Evolutionary conservation across 2,113 vertebrate genomes (phyloP).

Genomic region (Stigmatopora argus): DNA sequence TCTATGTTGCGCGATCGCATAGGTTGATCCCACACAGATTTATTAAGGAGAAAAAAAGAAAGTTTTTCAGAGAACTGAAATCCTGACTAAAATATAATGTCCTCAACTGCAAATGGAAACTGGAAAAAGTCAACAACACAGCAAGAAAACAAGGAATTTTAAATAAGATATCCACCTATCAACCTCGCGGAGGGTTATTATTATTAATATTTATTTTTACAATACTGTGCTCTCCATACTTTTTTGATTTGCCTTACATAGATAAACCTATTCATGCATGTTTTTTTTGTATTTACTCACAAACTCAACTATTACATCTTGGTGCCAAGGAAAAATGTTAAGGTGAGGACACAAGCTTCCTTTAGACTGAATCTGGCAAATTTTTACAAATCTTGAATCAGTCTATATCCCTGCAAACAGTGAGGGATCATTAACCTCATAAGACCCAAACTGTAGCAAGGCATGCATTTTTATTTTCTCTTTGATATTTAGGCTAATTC

Average conservation of each 20-base stretch:
- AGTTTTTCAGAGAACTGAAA: constrained; percentile 1
- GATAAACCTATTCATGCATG: constrained; percentile 1
- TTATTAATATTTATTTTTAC: no score
- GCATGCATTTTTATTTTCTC: no score
- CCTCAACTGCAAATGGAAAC: constrained; percentile 13
- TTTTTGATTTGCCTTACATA: neutral
- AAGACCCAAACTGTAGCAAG: no score
- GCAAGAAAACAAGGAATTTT: constrained; percentile 1
- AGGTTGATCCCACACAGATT: constrained; percentile 48
- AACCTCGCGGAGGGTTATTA: no score
- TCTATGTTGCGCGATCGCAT: constrained; percentile 32
- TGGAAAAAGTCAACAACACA: constrained; percentile 5
- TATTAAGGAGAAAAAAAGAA: constrained; percentile 27
- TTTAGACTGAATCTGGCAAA: no score
- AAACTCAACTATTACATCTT: neutral
- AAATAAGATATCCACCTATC: neutral
- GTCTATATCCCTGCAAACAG: no score
- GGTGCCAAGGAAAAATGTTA: neutral
- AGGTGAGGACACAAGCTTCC: neutral
- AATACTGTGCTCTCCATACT: neutral
- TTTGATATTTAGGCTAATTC: no score
- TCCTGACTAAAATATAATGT: neutral
- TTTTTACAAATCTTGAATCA: no score
- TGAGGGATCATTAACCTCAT: no score
- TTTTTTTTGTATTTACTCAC: constrained; percentile 15